Evolutionary conservation across 2,888 invertebrate genomes (phyloP).

Genomic region (Phorcus lineatus): DNA sequence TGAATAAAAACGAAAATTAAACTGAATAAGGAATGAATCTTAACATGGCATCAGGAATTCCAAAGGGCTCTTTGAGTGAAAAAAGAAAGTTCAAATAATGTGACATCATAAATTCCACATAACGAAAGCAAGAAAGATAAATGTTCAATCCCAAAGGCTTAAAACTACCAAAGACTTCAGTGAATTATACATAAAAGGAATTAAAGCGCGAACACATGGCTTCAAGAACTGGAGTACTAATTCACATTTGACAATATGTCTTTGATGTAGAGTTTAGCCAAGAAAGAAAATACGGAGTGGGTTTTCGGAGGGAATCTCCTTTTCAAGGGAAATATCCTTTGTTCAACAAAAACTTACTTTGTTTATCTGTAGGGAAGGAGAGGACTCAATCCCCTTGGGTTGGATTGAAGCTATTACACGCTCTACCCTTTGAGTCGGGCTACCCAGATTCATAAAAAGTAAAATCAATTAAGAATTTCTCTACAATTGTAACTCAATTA

Average conservation of each 20-base stretch:
- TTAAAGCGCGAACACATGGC: not conserved
- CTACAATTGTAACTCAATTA: conserved; percentile 25
- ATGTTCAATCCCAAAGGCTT: too few relatives aligned
- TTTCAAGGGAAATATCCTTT: not conserved
- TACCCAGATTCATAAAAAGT: conserved; percentile 16
- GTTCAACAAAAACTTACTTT: conserved; percentile 18
- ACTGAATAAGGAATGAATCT: not conserved
- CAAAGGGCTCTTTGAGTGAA: not conserved
- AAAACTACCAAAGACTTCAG: not conserved
- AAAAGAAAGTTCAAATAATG: not conserved
- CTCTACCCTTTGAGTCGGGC: not conserved
- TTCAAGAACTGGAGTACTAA: not conserved
- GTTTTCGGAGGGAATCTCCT: not conserved
- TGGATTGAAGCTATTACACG: conserved; percentile 3
- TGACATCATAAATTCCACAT: too few relatives aligned
- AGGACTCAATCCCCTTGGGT: conserved; percentile 8
- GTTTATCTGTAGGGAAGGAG: not conserved
- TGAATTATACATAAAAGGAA: not conserved
- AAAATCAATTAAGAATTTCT: conserved; percentile 11
- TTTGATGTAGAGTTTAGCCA: not conserved
- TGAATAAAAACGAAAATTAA: not conserved
- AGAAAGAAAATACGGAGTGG: not conserved
- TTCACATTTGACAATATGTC: conserved; percentile 24
- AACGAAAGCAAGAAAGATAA: too few relatives aligned
- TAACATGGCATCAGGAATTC: not conserved